A percentile compares a stretch with the other conserved stretches of the same genome.
These are phyloP conservation scores for Sparus aurata DNA, from an alignment of 2,797 vertebrate genomes.

Conservation along the genomic window DNA sequence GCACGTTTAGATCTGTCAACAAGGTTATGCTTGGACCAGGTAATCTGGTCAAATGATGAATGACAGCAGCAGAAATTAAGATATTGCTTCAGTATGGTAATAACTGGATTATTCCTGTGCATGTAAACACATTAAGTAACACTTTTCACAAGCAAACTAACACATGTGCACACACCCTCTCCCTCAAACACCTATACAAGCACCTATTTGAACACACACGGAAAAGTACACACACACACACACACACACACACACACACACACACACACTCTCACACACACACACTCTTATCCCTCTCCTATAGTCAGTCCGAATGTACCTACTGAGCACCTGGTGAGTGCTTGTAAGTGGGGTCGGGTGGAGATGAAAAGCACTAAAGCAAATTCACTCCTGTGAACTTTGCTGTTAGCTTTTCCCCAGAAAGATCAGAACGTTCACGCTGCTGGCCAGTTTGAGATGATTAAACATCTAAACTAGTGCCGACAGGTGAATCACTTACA, in stretches of 20 bases:
- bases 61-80: constrained; percentile 2
- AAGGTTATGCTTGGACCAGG: background rate
- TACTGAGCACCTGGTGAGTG: constrained; percentile 53
- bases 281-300: constrained; percentile 8
- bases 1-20: background rate
- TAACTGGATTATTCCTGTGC: background rate
- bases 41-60: background rate
- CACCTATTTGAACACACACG: constrained; percentile 6
- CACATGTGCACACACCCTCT: background rate
- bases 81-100: background rate
- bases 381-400: constrained; percentile 56
- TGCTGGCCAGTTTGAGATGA: background rate
- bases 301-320: constrained; percentile 8
- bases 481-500: background rate
- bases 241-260: too few relatives aligned
- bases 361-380: constrained; percentile 51
- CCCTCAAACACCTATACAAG: constrained; percentile 3
- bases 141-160: background rate
- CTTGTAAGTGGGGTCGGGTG: constrained; percentile 35
- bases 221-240: background rate
- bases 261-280: too few relatives aligned
- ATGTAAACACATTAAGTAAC: background rate
- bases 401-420: constrained; percentile 27
- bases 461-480: background rate
- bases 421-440: constrained; percentile 26